Conservation (phyloP, 2,888 invertebrate species). For the Ischnus inquisitorius region DNA sequence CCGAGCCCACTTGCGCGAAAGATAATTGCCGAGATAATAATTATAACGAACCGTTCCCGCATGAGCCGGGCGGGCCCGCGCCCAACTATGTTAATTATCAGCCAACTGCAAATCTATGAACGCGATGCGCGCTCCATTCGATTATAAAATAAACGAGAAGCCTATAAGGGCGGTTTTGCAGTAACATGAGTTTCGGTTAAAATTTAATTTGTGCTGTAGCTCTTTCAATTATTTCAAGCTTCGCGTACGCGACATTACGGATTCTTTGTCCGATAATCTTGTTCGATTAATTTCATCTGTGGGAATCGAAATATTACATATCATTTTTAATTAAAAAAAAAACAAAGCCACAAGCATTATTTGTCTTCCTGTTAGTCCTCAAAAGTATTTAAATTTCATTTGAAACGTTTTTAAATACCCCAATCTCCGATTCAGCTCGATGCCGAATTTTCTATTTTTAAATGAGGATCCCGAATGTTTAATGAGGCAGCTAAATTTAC, state of each 20-base stretch:
- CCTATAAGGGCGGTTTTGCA: background rate
- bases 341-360: too few species aligned
- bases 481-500: constrained; percentile 77
- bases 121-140: background rate
- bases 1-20: background rate
- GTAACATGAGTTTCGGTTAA: too few species aligned
- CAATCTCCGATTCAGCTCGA: too few species aligned
- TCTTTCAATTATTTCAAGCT: background rate
- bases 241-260: background rate
- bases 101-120: background rate
- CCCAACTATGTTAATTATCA: constrained; percentile 29
- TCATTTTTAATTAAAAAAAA: too few species aligned
- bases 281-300: background rate
- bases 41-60: constrained; percentile 11
- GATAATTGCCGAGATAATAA: constrained; percentile 40
- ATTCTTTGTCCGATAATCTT: background rate
- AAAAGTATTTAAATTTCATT: too few species aligned
- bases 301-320: too few species aligned
- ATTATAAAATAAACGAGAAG: constrained; percentile 23
- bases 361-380: too few species aligned
- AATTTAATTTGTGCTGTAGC: background rate
- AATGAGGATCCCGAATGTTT: background rate
- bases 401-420: too few species aligned
- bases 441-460: background rate
- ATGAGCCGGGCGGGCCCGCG: background rate